phyloP scores from a whole-genome alignment of 1,140 invertebrate genomes.

The Rhagoletis pomonella region DNA sequence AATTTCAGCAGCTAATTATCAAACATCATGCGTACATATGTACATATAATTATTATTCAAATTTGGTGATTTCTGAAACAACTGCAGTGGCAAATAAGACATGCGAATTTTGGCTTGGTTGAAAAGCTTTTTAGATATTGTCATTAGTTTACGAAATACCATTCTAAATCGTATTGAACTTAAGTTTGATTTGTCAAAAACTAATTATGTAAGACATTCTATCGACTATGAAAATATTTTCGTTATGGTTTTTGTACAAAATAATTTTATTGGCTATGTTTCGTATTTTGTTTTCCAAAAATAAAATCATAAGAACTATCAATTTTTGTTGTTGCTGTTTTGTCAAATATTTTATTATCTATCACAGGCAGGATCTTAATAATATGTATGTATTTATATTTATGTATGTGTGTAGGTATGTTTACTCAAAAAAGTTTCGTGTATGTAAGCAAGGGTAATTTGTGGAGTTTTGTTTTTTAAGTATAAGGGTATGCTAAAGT shows the following conservation, averaged over 20 bases:
- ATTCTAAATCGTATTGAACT: background rate
- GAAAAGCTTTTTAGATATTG: conserved; percentile 36
- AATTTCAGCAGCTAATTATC: background rate
- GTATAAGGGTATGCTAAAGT: background rate
- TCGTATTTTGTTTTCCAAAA: conserved; percentile 5
- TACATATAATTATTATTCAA: background rate
- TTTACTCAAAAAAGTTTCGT: background rate
- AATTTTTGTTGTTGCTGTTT: conserved; percentile 4
- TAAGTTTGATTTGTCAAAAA: background rate
- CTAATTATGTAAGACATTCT: background rate
- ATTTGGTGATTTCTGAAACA: background rate
- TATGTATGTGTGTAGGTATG: background rate
- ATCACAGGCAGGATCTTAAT: conserved; percentile 52
- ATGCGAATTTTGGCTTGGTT: background rate
- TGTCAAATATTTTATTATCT: conserved; percentile 47
- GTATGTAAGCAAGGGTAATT: background rate
- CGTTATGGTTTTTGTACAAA: conserved; percentile 11
- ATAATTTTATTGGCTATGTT: background rate
- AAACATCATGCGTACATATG: background rate
- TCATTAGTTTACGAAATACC: conserved; percentile 45
- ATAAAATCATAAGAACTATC: conserved; percentile 51
- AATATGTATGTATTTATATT: background rate
- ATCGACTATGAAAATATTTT: background rate
- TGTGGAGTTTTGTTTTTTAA: background rate
- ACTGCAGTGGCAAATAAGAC: conserved; percentile 22